Evolutionary conservation across 2,113 vertebrate genomes (phyloP), one percentile per base, ranked within the genome.

Genomic region (Lagenorhynchus albirostris): DNA sequence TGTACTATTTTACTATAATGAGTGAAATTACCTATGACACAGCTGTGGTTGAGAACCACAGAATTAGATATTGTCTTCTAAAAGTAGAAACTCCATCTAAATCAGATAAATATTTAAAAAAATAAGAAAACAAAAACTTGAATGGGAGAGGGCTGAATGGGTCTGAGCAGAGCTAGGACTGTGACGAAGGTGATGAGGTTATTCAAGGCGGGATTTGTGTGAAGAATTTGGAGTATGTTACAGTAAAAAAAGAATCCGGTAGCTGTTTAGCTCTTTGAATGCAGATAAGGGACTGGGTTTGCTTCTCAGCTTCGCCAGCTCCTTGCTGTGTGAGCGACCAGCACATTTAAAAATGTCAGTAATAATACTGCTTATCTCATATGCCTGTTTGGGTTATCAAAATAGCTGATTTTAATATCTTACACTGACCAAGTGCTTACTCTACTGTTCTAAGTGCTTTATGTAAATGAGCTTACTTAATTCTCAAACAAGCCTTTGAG

Each of bases 391-490:
- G 93, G 29, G 85, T 86, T 38, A 91, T 55, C 31, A 88, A 93
- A 82, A 73, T 18, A 38, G 29, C 6, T 79, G 17, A 77, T 29
- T 79, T 96, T 86, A 67, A 33, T 15, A 26, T 29, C 5, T 79
- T 67, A 44, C 25, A 84, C 41, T 63, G 70, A 89, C 2, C 73
- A 17, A 82, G 12, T 21, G 33, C 29, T 85, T 53, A 84, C 5
- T 89, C 15, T 55, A n/a, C 33, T 41, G 4, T 25, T 58, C 31
- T 77, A 96, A 93, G 25, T 63, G 55, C 7, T 89, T 95, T 87
- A 65, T 62, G 81, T 10, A 97, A 82, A 96, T 71, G 26, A 74
- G 47, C 31, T 73, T 38, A 80, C 71, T 91, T 93, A 83, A 83
- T 70, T 90, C 36, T 96, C 74, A 94, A 85, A 79, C 15, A 80